Conservation (phyloP, 2,888 invertebrate species). For the Tetrapedia diversipes region DNA sequence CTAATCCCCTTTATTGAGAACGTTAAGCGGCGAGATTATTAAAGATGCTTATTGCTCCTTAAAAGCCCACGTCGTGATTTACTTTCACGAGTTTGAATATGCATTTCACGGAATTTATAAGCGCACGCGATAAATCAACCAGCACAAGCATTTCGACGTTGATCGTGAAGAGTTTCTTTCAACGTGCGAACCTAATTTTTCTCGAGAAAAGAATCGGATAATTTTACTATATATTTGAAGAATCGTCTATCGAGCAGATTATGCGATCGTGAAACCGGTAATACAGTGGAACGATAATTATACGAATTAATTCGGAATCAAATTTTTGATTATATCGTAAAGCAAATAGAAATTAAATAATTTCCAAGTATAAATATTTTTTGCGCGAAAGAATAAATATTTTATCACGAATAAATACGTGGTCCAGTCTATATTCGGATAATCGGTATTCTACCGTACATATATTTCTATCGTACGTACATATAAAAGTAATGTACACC, state of each 20-base stretch:
- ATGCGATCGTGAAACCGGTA: not conserved
- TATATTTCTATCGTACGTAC: not conserved
- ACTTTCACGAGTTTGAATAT: not conserved
- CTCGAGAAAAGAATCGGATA: not conserved
- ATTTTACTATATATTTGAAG: not conserved
- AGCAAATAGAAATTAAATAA: no score
- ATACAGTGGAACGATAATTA: no score
- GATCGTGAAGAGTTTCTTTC: slow-evolving; percentile 19
- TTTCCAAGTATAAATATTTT: no score
- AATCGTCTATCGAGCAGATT: slow-evolving; percentile 10
- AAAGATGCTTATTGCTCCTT: not conserved
- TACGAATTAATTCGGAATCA: no score
- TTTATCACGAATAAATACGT: no score
- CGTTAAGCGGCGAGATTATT: not conserved
- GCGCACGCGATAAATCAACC: not conserved
- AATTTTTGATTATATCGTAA: no score
- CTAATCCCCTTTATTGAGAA: not conserved
- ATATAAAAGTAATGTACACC: not conserved
- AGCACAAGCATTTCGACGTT: not conserved
- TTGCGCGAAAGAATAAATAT: no score
- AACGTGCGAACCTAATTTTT: slow-evolving; percentile 1
- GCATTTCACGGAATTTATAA: not conserved
- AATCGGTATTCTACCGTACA: no score
- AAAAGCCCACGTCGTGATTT: not conserved
- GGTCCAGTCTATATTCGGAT: no score